These are phyloP conservation scores for Rhyacichthys aspro DNA, from an alignment of 2,797 vertebrate genomes.

Conservation along the genomic window DNA sequence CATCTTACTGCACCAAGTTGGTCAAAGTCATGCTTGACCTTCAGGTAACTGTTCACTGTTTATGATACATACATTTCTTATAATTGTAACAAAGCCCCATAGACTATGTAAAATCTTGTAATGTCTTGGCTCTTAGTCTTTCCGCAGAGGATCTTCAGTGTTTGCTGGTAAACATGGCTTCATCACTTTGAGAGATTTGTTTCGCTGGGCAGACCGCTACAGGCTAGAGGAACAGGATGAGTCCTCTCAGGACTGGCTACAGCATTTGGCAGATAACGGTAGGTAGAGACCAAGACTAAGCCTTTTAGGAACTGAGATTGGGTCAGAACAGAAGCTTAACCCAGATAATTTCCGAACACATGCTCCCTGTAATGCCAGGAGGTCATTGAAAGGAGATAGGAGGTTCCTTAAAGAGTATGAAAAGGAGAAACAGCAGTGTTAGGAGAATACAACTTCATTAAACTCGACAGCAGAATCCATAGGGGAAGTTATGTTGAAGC, in stretches of 20 bases:
- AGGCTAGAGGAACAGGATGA: constrained; percentile 85
- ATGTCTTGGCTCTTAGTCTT: constrained; percentile 77
- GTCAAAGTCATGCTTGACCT: constrained; percentile 95
- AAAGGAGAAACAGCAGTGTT: too few relatives aligned
- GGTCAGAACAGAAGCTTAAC: too few relatives aligned
- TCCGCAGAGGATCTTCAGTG: constrained; percentile 92
- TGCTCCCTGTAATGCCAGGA: too few relatives aligned
- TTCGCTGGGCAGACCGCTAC: constrained; percentile 97
- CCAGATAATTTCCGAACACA: too few relatives aligned
- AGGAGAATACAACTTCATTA: too few relatives aligned
- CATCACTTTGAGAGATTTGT: constrained; percentile 95
- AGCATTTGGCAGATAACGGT: constrained; percentile 96
- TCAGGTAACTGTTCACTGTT: constrained; percentile 81
- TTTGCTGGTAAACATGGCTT: constrained; percentile 98
- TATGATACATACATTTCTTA: background rate
- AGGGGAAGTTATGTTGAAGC: too few relatives aligned
- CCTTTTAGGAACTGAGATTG: too few relatives aligned
- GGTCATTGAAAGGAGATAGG: too few relatives aligned
- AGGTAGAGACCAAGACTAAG: constrained; percentile 12
- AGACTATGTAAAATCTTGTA: too few relatives aligned
- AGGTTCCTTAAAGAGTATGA: too few relatives aligned
- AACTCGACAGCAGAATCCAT: too few relatives aligned
- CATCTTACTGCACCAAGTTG: constrained; percentile 92
- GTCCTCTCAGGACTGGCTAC: constrained; percentile 90
- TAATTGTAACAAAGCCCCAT: too few relatives aligned